phyloP scores from a whole-genome alignment of 2,113 vertebrate genomes.

The Camarhynchus parvulus region DNA sequence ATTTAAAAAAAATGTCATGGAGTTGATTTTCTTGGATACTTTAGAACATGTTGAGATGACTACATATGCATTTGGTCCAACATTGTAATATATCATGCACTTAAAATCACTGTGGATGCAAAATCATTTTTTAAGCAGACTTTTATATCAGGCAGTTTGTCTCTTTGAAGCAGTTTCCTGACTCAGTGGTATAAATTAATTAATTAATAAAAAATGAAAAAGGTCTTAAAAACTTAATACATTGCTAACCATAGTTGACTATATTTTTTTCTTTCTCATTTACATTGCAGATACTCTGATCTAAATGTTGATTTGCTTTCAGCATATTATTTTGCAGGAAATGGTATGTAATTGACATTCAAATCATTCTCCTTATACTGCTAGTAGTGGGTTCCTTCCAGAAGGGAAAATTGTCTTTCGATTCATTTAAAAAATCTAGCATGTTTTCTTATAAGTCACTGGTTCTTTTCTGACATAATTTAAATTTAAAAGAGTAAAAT shows the following conservation, averaged over 20 bases:
- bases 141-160: neutral
- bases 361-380: neutral
- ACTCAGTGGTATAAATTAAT: neutral
- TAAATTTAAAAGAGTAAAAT: slow-evolving; percentile 4
- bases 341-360: neutral
- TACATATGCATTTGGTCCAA: neutral
- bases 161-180: neutral
- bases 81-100: neutral
- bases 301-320: neutral
- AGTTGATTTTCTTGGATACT: neutral
- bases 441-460: neutral
- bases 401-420: neutral
- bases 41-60: neutral
- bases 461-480: neutral
- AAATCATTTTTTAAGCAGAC: neutral
- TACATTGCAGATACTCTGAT: neutral
- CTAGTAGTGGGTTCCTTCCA: neutral
- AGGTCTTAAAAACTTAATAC: neutral
- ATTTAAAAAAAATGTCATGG: neutral
- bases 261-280: neutral
- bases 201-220: neutral
- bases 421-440: neutral
- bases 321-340: neutral
- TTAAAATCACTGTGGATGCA: neutral
- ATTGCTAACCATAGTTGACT: neutral